Conservation (phyloP, 2,888 invertebrate species). For the Chrysotoxum bicinctum region DNA sequence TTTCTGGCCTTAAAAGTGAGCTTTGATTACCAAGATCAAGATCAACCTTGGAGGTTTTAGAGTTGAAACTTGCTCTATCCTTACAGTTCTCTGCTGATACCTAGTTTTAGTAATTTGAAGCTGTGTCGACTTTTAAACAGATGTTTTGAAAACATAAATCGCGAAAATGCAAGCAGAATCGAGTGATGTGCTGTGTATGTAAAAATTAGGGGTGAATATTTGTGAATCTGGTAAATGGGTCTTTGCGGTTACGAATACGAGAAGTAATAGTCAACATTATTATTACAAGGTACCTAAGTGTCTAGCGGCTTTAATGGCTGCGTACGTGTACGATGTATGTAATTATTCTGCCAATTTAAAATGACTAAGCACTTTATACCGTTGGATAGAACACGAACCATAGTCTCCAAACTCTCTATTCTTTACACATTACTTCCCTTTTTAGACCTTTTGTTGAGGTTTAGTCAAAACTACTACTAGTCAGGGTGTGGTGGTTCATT, state of each 20-base stretch:
- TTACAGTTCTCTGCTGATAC: too few species aligned
- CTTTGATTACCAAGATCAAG: too few species aligned
- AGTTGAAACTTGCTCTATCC: too few species aligned
- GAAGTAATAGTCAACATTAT: conserved; percentile 53
- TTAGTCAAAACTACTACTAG: too few species aligned
- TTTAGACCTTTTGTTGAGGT: conserved; percentile 24
- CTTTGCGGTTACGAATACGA: background rate
- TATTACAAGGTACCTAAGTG: background rate
- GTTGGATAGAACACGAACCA: background rate
- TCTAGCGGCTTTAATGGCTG: too few species aligned
- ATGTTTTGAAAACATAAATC: too few species aligned
- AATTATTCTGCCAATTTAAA: background rate
- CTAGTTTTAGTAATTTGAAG: too few species aligned
- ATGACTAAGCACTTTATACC: background rate
- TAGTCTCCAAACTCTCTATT: background rate
- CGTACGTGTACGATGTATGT: too few species aligned
- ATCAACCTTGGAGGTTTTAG: too few species aligned
- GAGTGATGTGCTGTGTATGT: background rate
- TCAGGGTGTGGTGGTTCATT: background rate
- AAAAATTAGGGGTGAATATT: background rate
- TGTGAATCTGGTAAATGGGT: background rate
- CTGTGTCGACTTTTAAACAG: too few species aligned
- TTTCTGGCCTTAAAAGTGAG: too few species aligned
- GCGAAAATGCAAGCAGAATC: background rate
- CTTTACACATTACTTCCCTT: background rate